Conservation (phyloP, 2,113 vertebrate genomes). For the Rynchops niger region DNA sequence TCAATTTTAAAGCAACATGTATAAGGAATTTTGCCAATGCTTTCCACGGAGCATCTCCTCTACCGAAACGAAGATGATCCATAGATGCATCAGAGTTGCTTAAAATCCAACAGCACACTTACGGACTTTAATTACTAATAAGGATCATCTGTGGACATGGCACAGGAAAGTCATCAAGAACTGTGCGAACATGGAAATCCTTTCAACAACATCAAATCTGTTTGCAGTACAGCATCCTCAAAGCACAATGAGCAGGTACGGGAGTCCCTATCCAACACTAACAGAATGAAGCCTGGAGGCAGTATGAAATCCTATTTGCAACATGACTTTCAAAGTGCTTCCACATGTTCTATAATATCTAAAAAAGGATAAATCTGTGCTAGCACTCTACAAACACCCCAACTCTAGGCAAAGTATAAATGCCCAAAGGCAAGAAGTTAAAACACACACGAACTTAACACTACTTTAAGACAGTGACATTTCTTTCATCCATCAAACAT, state of each 20-base stretch:
- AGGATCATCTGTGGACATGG: neutral
- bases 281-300: neutral
- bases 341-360: neutral
- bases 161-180: neutral
- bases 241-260: neutral
- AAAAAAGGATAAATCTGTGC: neutral
- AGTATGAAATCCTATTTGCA: neutral
- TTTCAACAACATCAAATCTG: neutral
- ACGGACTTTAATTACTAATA: neutral
- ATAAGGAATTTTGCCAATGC: neutral
- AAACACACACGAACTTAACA: neutral
- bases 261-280: neutral
- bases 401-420: neutral
- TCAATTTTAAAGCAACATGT: neutral
- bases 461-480: neutral
- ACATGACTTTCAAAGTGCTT: neutral
- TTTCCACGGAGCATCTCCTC: neutral
- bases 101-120: neutral
- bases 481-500: neutral
- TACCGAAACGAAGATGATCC: rapidly evolving
- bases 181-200: neutral
- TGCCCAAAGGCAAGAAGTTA: neutral
- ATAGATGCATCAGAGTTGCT: neutral
- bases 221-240: neutral
- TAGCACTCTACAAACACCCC: neutral